Evolutionary conservation across 2,113 vertebrate genomes (phyloP), one percentile per base, ranked within the genome.

Genomic region (Probosciger aterrimus): DNA sequence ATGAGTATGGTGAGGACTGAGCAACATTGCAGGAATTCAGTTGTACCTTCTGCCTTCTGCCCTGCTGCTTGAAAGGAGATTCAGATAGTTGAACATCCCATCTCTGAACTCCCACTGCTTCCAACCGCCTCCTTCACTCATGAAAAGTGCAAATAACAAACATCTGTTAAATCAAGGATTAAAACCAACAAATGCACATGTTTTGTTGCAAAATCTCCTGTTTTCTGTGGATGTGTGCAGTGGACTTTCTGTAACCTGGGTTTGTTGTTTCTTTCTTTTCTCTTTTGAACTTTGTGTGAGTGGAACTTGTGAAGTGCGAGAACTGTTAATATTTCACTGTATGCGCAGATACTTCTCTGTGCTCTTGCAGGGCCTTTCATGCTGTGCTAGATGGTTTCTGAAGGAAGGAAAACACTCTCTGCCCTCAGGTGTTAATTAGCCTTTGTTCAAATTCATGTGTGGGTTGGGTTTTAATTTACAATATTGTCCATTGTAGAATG

Each of bases 61-160:
- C 30, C 82, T 86, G 7, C 65, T 86, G 80, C 90, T 88, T 57
- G 35, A 60, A 81, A 92, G 57, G 92, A 69, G 86, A 90, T 93
- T 88, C 80, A 71, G 74, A 64, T 30, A 96, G 50, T 52, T 80
- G 67, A 69, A 86, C 74, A 39, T 87, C 87, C 65, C 90, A 47
- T 91, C 50, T 93, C 91, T 70, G 80, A 92, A 86, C 91, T 81
- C 87, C 84, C 85, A 89, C 43, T 22, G n/a, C 88, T 95, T 92
- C 79, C 60, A 82, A 57, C 74, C 4, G 3, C 69, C 86, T 96
- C 84, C 75, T 91, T 87, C 8, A 4, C 81, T 81, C 73, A 30
- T 80, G 86, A 87, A 82, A 83, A 88, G 33, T 71, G 75, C 92
- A 96, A 93, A 96, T 93, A 93, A 74, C 94, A 95, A 96, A 95